phyloP scores from a whole-genome alignment of 2,113 vertebrate species.

The Verasper variegatus region DNA sequence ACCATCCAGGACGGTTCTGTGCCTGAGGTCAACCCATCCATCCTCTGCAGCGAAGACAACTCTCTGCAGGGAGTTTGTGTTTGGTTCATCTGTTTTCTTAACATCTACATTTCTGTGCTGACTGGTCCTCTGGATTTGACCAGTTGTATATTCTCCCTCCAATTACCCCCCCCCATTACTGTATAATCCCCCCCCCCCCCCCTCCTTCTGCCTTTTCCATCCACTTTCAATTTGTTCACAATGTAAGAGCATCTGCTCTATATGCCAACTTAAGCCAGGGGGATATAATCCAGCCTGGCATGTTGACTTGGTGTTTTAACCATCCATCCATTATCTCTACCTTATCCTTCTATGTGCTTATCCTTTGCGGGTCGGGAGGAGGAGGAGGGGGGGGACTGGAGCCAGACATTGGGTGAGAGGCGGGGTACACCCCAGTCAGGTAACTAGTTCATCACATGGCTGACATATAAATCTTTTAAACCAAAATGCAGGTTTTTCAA shows the following conservation, averaged over 20 bases:
- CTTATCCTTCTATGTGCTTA: no score
- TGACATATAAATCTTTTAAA: not conserved
- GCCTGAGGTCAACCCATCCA: not conserved
- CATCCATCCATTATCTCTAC: no score
- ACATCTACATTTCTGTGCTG: constrained; percentile 4
- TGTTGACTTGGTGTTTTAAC: no score
- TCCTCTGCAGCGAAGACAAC: not conserved
- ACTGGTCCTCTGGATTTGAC: not conserved
- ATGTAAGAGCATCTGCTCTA: constrained; percentile 21
- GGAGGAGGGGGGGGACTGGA: no score
- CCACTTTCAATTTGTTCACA: constrained; percentile 18
- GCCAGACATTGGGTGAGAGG: no score
- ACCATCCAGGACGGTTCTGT: not conserved
- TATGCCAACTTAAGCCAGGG: constrained; percentile 22
- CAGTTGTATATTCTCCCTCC: not conserved
- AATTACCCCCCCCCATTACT: not conserved
- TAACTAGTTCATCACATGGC: no score
- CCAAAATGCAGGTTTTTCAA: no score
- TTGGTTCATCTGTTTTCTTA: not conserved
- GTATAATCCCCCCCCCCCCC: not conserved
- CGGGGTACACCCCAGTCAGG: no score
- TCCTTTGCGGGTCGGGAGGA: no score
- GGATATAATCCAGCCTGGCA: constrained; percentile 38
- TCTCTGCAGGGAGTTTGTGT: not conserved
- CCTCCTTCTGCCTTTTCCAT: not conserved